Percentiles rank a stretch among this genome's conserved stretches.
Evolutionary conservation across 2,113 vertebrate genomes (phyloP).

Genomic region (Ramphastos sulfuratus): DNA sequence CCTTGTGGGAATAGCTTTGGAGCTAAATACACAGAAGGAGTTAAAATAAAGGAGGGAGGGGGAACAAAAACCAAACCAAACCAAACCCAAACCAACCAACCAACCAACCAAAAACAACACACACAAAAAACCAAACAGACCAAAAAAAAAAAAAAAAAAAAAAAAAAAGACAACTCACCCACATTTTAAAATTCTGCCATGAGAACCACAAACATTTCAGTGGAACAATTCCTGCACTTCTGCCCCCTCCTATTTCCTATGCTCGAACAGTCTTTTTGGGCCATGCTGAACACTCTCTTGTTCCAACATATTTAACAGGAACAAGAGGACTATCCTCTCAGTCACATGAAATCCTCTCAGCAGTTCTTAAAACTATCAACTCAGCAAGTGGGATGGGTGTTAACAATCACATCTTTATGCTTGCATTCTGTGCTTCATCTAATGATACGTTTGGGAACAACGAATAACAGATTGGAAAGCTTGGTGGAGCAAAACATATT

Average conservation of each 20-base stretch:
- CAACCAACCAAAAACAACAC: too few species aligned
- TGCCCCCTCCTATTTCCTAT: not conserved
- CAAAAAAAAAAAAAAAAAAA: too few species aligned
- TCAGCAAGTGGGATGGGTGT: not conserved
- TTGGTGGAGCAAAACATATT: not conserved
- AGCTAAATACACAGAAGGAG: not conserved
- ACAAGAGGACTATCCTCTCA: not conserved
- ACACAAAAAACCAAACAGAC: too few species aligned
- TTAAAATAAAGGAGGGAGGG: too few species aligned
- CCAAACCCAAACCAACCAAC: too few species aligned
- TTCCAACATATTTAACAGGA: not conserved
- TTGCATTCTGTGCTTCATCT: constrained; percentile 15
- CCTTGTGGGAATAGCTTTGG: not conserved
- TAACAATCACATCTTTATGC: constrained; percentile 54
- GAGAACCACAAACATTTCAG: not conserved
- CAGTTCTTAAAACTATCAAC: constrained; percentile 22
- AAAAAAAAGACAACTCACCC: not conserved
- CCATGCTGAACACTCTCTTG: not conserved
- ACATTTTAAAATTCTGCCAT: not conserved
- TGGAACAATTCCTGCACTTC: not conserved
- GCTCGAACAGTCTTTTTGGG: not conserved
- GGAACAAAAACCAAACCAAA: too few species aligned
- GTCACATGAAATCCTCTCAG: not conserved
- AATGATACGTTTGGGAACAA: constrained; percentile 13
- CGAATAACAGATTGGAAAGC: not conserved